Evolutionary conservation across 2,113 vertebrate species (phyloP), one percentile per base, ranked within the genome.

Genomic region (Talpa occidentalis): DNA sequence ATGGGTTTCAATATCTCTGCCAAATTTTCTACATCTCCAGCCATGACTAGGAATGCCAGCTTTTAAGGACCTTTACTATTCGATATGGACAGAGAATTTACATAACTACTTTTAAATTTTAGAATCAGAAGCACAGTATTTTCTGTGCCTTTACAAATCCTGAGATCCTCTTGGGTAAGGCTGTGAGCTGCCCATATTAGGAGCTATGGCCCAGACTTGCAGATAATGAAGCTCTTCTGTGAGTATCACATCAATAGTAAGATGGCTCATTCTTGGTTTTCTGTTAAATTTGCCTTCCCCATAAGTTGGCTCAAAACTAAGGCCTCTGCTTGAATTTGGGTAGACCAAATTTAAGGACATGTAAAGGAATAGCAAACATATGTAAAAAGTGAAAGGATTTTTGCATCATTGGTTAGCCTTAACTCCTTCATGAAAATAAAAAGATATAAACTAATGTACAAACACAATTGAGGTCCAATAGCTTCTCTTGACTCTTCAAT

Each of bases 281-380:
- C n/a, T 90, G 40, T 19, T n/a, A 64, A 47, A 22, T 91, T 76
- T 70, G 15, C 74, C 32, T 94, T 14, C 8, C 11, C 24, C 22
- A 77, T 67, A 35, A 44, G 16, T 30, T 89, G 80, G 12, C 35
- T 96, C 32, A 90, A 87, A 90, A 92, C 32, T 56, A 64, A 92
- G 90, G n/a, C 2, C 49, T 30, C 28, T 67, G 6, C 11, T 19
- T 79, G 67, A 94, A 78, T 90, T 54, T 73, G 11, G 17, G 28
- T 44, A 69, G 40, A 24, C 3, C 7, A 91, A 89, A 74, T 90
- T 93, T 79, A 83, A 54, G 17, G 79, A 82, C 89, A 91, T 37
- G 60, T 30, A 30, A 10, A 83, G 49, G 8, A 76, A 80, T 49
- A 69, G 2, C 28, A 91, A 78, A 82, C n/a, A 35, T 32, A 52